Evolutionary conservation across 1,140 invertebrate species (phyloP).

Genomic region (Atta cephalotes): DNA sequence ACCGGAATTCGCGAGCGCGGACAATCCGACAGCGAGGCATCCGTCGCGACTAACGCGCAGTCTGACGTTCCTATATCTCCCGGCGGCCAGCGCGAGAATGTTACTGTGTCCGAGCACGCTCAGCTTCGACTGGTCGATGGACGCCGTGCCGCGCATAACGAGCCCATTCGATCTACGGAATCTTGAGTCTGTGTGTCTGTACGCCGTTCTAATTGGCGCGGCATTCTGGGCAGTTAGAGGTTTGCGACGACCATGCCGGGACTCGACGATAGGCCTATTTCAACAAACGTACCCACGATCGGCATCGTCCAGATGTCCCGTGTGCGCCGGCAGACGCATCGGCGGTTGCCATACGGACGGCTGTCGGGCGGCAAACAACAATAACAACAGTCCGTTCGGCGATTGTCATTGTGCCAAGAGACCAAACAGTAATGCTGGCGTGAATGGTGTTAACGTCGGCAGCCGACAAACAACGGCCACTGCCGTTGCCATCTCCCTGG

Average conservation of each 20-base stretch:
- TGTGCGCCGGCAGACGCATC: constrained; percentile 82
- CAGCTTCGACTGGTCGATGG: constrained; percentile 99
- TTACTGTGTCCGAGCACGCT: constrained; percentile 93
- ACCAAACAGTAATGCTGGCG: constrained; percentile 32
- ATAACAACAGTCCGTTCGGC: constrained; percentile 84
- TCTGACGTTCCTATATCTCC: constrained; percentile 95
- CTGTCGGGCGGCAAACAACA: constrained; percentile 85
- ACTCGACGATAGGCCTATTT: constrained; percentile 22
- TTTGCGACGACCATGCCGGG: constrained; percentile 68
- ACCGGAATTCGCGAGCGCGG: constrained; percentile 94
- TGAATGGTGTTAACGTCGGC: constrained; percentile 25
- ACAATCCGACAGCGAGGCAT: constrained; percentile 95
- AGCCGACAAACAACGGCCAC: constrained; percentile 77
- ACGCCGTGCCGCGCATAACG: constrained; percentile 93
- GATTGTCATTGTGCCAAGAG: constrained; percentile 83
- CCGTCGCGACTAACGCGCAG: constrained; percentile 90
- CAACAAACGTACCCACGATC: constrained; percentile 64
- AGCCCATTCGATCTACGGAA: constrained; percentile 92
- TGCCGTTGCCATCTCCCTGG: constrained; percentile 89
- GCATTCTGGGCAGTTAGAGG: constrained; percentile 79
- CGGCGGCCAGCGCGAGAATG: constrained; percentile 94
- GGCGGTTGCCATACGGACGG: constrained; percentile 84
- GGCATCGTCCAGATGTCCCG: constrained; percentile 79
- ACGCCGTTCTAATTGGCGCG: constrained; percentile 86
- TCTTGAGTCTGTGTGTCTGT: constrained; percentile 90